A percentile compares a stretch with the other conserved stretches of the same genome.
Evolutionary conservation across 2,888 invertebrate genomes (phyloP).

Genomic region (Hypselothyrea guttata): DNA sequence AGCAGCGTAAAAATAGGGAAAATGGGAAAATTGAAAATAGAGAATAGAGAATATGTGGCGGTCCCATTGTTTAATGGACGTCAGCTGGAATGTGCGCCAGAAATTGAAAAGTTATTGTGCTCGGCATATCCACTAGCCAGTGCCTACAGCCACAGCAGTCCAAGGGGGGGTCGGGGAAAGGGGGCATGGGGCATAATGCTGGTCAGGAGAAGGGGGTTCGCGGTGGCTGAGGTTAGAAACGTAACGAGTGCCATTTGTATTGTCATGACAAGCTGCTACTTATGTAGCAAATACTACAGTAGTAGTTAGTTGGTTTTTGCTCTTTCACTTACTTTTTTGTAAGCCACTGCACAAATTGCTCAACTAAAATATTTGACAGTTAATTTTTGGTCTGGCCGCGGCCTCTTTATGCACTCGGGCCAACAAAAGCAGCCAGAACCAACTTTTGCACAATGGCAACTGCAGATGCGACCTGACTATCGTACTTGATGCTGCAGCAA

Average conservation of each 20-base stretch:
- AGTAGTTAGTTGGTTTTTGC: slow-evolving; percentile 19
- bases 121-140: slow-evolving; percentile 47
- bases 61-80: slow-evolving; percentile 74
- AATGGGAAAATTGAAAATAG: slow-evolving; percentile 70
- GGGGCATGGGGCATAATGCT: neutral
- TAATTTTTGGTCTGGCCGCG: slow-evolving; percentile 66
- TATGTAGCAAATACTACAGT: slow-evolving; percentile 19
- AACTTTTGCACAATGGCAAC: slow-evolving; percentile 42
- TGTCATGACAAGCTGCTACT: slow-evolving; percentile 70
- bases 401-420: slow-evolving; percentile 38
- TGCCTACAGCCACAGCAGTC: slow-evolving; percentile 17
- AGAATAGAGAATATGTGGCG: slow-evolving; percentile 58
- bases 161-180: neutral
- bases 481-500: slow-evolving; percentile 25
- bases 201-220: neutral
- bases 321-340: slow-evolving; percentile 50
- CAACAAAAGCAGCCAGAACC: slow-evolving; percentile 6
- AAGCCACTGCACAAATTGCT: slow-evolving; percentile 65
- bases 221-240: slow-evolving; percentile 5
- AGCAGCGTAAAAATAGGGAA: slow-evolving; percentile 67
- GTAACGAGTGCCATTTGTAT: slow-evolving; percentile 27
- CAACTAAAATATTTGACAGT: slow-evolving; percentile 75
- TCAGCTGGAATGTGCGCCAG: slow-evolving; percentile 76
- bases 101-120: slow-evolving; percentile 76
- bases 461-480: slow-evolving; percentile 5